Conservation (phyloP, 2,797 vertebrate genomes). For the Notolabrus celidotus region DNA sequence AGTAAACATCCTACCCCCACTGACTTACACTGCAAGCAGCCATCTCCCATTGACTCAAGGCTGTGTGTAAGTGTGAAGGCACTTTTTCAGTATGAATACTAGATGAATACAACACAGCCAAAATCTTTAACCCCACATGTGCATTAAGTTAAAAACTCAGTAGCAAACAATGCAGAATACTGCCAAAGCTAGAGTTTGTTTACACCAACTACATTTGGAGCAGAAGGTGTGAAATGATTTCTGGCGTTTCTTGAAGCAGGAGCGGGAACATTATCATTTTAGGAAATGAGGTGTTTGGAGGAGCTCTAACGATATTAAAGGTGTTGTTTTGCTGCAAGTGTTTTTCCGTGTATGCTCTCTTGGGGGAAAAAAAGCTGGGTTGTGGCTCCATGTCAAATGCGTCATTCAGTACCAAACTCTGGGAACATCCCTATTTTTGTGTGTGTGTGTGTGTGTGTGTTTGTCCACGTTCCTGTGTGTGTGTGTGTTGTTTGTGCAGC, state of each 20-base stretch:
- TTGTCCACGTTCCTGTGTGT: neutral
- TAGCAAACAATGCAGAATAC: slow-evolving; percentile 27
- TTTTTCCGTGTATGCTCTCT: slow-evolving; percentile 48
- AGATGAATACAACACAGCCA: slow-evolving; percentile 34
- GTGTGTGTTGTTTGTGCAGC: slow-evolving; percentile 62
- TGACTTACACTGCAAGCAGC: slow-evolving; percentile 47
- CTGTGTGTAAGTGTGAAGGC: slow-evolving; percentile 52
- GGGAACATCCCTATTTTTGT: slow-evolving; percentile 54
- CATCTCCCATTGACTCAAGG: slow-evolving; percentile 48
- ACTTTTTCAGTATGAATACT: slow-evolving; percentile 51
- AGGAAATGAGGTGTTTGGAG: slow-evolving; percentile 53
- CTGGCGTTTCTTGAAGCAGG: slow-evolving; percentile 16
- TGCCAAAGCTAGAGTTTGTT: slow-evolving; percentile 39
- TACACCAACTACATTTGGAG: slow-evolving; percentile 35
- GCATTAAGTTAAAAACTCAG: slow-evolving; percentile 45
- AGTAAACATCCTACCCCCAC: slow-evolving; percentile 70
- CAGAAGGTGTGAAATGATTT: slow-evolving; percentile 37
- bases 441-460: neutral
- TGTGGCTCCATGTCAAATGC: slow-evolving; percentile 64
- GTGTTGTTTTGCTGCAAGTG: slow-evolving; percentile 55
- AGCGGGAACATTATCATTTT: slow-evolving; percentile 46
- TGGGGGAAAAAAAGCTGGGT: slow-evolving; percentile 10
- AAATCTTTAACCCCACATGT: slow-evolving; percentile 37
- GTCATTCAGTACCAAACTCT: slow-evolving; percentile 68
- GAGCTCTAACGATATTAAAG: slow-evolving; percentile 51